Base-by-base conservation (phyloP, 2,797 vertebrate genomes). In the Tinamus major region DNA sequence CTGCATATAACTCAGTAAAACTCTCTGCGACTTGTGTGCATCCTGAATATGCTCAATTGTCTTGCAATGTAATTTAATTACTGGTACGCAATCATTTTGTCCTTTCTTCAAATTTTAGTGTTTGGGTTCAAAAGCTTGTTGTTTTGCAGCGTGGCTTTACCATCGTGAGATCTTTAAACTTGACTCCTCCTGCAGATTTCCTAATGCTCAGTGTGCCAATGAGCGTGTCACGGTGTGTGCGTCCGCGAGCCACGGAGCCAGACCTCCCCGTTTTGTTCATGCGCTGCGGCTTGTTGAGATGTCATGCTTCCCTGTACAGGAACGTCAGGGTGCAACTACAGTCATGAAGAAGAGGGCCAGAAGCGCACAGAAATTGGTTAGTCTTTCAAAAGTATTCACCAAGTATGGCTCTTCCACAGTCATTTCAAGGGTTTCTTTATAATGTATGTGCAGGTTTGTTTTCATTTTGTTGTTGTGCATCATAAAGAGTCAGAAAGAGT, bases 91-190 rank as follows among this genome's bases (percentile, higher is more conserved):
- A 3, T 31, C 2, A 31, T 12, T 78, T 4, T 93, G 64, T 64
- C 74, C 78, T 78, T 61, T 14, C 58, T 21, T 13, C 9, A 7
- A 13, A 68, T 72, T 71, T 0, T 0, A 9, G 77, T 37, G 6
- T 17, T 53, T 24, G 17, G 14, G 27, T 20, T 51, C 9, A 31
- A 29, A 41, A 46, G 39, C 44, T 23, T 8, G 4, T 23, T 46
- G 69, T 65, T 79, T n/a, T 61, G 53, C 16, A 6, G 5, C 4
- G 0, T 1, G 58, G 41, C 85, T 75, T 14, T 51, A 55, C 51
- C 18, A 2, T 3, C 0, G 0, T 2, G 46, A 9, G 20, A 46
- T 70, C 72, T 72, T 5, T 7, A 5, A 5, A 4, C 6, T 35
- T 80, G 55, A 2, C 2, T 53, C 17, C 65, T 39, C 26, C 1